A percentile compares a stretch with the other conserved stretches of the same genome.
These are phyloP conservation scores for Drosophila kanekoi DNA, from an alignment of 2,888 invertebrate genomes.

Conservation along the genomic window DNA sequence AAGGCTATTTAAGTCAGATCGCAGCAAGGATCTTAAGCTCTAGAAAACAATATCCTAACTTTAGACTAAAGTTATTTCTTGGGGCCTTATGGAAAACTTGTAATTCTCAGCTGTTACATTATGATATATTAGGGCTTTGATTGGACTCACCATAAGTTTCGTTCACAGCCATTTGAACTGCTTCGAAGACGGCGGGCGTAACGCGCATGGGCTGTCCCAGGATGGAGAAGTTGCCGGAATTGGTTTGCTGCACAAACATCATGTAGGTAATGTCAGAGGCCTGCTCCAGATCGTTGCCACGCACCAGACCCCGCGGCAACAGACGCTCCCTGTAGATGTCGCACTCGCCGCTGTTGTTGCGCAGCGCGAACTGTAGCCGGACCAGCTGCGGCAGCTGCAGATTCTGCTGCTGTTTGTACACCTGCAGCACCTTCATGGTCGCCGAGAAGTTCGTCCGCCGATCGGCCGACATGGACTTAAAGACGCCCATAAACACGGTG, in stretches of 20 bases:
- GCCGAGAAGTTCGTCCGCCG: slow-evolving; percentile 88
- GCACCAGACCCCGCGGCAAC: slow-evolving; percentile 82
- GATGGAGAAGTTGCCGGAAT: slow-evolving; percentile 84
- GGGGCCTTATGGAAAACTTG: too few species aligned
- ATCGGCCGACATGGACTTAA: slow-evolving; percentile 87
- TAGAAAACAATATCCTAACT: too few species aligned
- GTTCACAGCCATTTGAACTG: slow-evolving; percentile 84
- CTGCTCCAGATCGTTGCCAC: slow-evolving; percentile 84
- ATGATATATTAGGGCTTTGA: background rate
- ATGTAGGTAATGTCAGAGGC: slow-evolving; percentile 82
- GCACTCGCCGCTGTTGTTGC: slow-evolving; percentile 84
- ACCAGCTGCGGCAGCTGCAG: slow-evolving; percentile 82
- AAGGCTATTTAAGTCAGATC: background rate
- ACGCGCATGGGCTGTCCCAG: slow-evolving; percentile 84
- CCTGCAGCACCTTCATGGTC: slow-evolving; percentile 88
- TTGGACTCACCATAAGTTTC: slow-evolving; percentile 85
- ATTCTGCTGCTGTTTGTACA: slow-evolving; percentile 87
- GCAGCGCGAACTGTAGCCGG: slow-evolving; percentile 83
- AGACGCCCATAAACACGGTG: slow-evolving; percentile 89
- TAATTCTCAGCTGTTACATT: background rate
- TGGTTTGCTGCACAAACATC: slow-evolving; percentile 85
- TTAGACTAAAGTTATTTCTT: too few species aligned
- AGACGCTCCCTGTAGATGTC: slow-evolving; percentile 85
- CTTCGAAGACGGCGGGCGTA: slow-evolving; percentile 81
- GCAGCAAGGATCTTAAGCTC: background rate